Evolutionary conservation across 2,797 vertebrate species (phyloP).

Genomic region (Pseudochirops cupreus): DNA sequence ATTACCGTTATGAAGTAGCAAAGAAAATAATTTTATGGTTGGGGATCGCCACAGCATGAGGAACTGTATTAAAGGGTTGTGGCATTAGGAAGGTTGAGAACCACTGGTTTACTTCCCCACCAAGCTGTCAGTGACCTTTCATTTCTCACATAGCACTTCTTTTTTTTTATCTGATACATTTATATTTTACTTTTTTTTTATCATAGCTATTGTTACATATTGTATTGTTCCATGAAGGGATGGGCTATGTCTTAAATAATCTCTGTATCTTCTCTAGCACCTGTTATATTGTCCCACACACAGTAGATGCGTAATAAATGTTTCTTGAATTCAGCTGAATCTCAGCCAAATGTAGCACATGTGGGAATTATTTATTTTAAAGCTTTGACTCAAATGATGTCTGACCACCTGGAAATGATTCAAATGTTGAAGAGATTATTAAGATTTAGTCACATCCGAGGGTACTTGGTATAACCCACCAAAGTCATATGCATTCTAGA

Average conservation of each 20-base stretch:
- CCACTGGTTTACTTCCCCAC: background rate
- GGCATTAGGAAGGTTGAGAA: too few species aligned
- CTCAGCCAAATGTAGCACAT: background rate
- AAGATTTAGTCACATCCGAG: background rate
- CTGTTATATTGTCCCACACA: background rate
- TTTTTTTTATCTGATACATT: background rate
- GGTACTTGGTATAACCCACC: background rate
- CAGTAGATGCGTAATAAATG: background rate
- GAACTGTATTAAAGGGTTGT: too few species aligned
- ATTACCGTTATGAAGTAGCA: too few species aligned
- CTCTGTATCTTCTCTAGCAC: background rate
- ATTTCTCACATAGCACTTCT: background rate
- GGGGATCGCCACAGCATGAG: too few species aligned
- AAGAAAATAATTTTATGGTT: too few species aligned
- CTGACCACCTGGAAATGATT: background rate
- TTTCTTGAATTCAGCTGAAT: background rate
- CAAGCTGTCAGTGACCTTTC: background rate
- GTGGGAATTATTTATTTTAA: background rate
- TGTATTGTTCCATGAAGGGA: background rate
- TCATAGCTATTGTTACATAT: too few species aligned
- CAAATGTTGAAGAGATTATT: background rate
- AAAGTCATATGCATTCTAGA: background rate
- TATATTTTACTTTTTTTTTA: too few species aligned
- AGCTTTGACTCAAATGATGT: background rate
- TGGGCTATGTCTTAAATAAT: background rate